phyloP scores from a whole-genome alignment of 2,113 vertebrate genomes.

The Ailuropoda melanoleuca region DNA sequence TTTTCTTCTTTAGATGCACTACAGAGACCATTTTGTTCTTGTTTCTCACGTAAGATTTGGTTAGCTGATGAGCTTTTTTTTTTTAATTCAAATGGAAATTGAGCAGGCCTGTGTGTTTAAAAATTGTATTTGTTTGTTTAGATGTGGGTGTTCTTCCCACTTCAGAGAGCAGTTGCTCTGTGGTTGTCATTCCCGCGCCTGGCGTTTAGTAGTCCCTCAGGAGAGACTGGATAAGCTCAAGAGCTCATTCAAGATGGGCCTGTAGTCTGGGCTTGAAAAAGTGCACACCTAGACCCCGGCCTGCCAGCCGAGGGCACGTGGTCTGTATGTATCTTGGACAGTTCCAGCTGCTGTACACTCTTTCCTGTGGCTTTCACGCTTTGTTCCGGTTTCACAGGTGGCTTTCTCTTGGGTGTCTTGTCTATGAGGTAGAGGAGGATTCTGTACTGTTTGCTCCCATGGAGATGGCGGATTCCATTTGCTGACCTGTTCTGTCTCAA shows the following conservation, averaged over 20 bases:
- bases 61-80: not conserved
- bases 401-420: not conserved
- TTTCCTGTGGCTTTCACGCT: not conserved
- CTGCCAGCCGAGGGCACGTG: not conserved
- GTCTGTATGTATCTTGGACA: not conserved
- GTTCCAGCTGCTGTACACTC: not conserved
- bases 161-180: not conserved
- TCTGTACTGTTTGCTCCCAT: not conserved
- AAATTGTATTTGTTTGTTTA: not conserved
- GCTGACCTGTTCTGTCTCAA: not conserved
- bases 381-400: not conserved
- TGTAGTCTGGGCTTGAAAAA: not conserved
- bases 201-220: not conserved
- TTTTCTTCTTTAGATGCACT: constrained; percentile 13
- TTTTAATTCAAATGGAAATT: not conserved
- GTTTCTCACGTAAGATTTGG: not conserved
- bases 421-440: not conserved
- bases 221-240: not conserved
- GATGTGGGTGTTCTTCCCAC: not conserved
- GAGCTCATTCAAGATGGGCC: not conserved
- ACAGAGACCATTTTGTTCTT: not conserved
- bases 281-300: not conserved
- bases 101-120: not conserved
- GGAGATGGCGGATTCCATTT: not conserved
- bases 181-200: not conserved